Evolutionary conservation across 2,113 vertebrate species (phyloP), one percentile per base, ranked within the genome.

Genomic region (Pomatorhinus ruficollis): DNA sequence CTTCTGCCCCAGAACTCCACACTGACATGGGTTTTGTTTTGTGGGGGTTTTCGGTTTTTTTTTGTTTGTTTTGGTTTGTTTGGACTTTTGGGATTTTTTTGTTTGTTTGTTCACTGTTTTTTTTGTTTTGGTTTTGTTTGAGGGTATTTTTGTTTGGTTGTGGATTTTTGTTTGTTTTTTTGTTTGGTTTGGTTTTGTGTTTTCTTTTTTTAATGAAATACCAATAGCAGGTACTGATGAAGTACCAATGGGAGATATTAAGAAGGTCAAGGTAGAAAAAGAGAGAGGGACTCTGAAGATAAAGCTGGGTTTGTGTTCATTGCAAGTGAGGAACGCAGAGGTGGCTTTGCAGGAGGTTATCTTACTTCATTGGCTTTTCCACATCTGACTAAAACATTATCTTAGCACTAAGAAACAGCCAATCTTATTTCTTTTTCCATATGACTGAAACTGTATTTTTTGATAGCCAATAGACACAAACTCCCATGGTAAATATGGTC

Each of bases 231-330:
- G 13, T 44, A 31, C 18, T 59, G 25, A 56, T 35, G 6, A 69
- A 47, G n/a, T 56, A 35, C 8, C 28, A 70, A 17, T 13, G 23
- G 6, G 15, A 57, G 15, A 20, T 37, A 33, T 15, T 23, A 45
- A 52, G 53, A 50, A 44, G 22, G 9, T 1, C 15, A 70, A 70
- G 5, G 3, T 9, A 12, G 54, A 63, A 70, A 76, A 52, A 23
- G 6, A 31, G 47, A n/a, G 15, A 79, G 4, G 0, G 2, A 27
- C 60, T 28, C 24, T 40, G 45, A 61, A 56, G 21, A 11, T 33
- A 6, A 0, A 1, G 3, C 3, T 49, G 37, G 3, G 2, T 19
- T 74, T 42, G 22, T 44, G 47, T 39, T 30, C 16, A 15, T 39
- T 35, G 13, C 11, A 45, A 66, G 9, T 30, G 15, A 79, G 44